A percentile compares a stretch with the other conserved stretches of the same genome.
phyloP scores from a whole-genome alignment of 2,888 invertebrate species.

The Melinopterus prodromus region DNA sequence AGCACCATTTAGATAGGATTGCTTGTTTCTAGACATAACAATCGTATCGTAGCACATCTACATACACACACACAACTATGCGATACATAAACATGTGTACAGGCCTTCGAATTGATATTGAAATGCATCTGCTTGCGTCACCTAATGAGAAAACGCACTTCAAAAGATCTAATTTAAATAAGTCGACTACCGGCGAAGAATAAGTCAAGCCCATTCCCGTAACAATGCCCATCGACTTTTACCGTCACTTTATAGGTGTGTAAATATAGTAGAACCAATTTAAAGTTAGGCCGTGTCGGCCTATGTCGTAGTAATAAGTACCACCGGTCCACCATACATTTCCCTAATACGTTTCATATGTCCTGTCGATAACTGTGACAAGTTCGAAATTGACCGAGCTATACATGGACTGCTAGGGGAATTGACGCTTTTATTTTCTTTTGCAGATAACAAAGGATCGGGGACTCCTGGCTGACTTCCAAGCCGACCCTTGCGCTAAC shows the following conservation, averaged over 20 bases:
- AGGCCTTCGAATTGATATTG: not conserved
- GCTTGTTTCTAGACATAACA: not conserved
- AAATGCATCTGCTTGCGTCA: not conserved
- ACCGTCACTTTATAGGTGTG: not conserved
- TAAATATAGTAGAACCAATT: conserved; percentile 4
- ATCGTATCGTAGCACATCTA: not conserved
- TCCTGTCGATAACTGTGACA: conserved; percentile 13
- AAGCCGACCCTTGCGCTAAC: not conserved
- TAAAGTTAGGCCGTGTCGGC: conserved; percentile 4
- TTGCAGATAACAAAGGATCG: conserved; percentile 22
- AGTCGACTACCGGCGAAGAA: not conserved
- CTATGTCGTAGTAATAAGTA: not conserved
- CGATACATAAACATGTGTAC: not conserved
- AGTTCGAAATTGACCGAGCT: not conserved
- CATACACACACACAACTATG: not conserved
- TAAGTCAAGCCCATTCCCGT: not conserved
- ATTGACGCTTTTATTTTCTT: conserved; percentile 19
- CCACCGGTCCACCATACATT: conserved; percentile 8
- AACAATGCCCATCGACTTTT: not conserved
- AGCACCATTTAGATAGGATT: not conserved
- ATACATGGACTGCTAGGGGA: conserved; percentile 8
- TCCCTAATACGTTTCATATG: conserved; percentile 19
- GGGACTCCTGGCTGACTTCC: conserved; percentile 8
- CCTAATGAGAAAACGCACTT: not conserved
- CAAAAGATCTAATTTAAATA: conserved; percentile 4